Evolutionary conservation across 2,888 invertebrate genomes (phyloP).

Genomic region (Lissonota sp.): DNA sequence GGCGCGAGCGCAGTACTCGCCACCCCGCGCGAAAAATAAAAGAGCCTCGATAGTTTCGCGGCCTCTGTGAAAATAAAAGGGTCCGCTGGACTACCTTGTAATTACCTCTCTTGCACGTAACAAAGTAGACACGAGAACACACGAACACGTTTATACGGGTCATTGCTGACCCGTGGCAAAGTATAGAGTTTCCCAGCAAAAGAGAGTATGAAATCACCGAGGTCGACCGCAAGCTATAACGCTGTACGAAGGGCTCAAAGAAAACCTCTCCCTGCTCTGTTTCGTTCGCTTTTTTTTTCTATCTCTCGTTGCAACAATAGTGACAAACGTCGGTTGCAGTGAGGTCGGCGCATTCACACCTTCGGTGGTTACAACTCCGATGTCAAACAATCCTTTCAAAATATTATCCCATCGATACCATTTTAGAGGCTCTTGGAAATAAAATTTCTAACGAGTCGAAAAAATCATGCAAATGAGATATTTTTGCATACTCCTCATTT

Average conservation of each 20-base stretch:
- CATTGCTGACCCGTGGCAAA: no score
- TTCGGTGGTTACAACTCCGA: no score
- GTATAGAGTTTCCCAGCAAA: no score
- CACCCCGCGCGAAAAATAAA: conserved; percentile 6
- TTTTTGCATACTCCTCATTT: no score
- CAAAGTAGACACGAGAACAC: not conserved
- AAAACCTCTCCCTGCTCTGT: conserved; percentile 15
- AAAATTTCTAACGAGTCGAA: no score
- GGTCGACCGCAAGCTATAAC: not conserved
- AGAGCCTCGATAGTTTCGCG: conserved; percentile 1
- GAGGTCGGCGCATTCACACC: no score
- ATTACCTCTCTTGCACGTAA: conserved; percentile 40
- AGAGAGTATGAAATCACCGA: no score
- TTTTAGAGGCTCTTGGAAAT: no score
- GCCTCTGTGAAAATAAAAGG: conserved; percentile 43
- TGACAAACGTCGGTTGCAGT: not conserved
- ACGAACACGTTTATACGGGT: no score
- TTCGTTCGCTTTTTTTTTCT: not conserved
- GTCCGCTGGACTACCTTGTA: conserved; percentile 50
- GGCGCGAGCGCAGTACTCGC: not conserved
- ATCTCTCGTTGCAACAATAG: not conserved
- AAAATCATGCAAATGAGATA: no score
- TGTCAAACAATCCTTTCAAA: no score
- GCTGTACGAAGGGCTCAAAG: conserved; percentile 43
- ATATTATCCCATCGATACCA: no score